Percentiles rank a stretch among this genome's conserved stretches.
These are phyloP conservation scores for Catharus fuscescens DNA, from an alignment of 2,113 vertebrate genomes.

Conservation along the genomic window DNA sequence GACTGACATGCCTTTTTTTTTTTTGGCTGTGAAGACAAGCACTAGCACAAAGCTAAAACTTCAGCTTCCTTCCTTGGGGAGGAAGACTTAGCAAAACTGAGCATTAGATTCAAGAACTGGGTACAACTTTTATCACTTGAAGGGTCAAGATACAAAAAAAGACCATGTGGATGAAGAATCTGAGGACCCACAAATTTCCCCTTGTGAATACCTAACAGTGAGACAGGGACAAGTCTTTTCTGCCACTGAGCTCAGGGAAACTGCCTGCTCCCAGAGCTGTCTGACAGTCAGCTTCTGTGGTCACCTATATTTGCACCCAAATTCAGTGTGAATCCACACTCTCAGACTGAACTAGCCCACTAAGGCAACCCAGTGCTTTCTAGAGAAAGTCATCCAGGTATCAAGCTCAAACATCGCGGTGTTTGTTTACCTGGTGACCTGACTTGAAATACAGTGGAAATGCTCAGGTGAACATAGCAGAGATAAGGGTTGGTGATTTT, in stretches of 20 bases:
- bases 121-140: not conserved
- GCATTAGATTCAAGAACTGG: not conserved
- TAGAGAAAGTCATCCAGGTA: not conserved
- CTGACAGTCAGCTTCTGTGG: not conserved
- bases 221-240: not conserved
- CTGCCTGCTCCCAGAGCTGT: not conserved
- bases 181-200: not conserved
- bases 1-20: rapidly evolving
- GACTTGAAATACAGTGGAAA: not conserved
- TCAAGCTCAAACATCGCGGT: not conserved
- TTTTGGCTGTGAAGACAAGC: not conserved
- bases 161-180: not conserved
- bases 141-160: not conserved
- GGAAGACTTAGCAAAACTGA: not conserved
- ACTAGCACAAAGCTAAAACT: not conserved
- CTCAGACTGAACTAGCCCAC: not conserved
- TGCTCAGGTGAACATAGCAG: not conserved
- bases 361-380: not conserved
- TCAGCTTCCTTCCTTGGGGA: not conserved
- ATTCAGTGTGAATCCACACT: not conserved
- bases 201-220: not conserved
- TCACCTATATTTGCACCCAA: not conserved
- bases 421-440: not conserved
- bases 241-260: not conserved
- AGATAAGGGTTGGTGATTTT: not conserved